Evolutionary conservation across 2,113 vertebrate genomes (phyloP).

Genomic region (Tupaia tana): DNA sequence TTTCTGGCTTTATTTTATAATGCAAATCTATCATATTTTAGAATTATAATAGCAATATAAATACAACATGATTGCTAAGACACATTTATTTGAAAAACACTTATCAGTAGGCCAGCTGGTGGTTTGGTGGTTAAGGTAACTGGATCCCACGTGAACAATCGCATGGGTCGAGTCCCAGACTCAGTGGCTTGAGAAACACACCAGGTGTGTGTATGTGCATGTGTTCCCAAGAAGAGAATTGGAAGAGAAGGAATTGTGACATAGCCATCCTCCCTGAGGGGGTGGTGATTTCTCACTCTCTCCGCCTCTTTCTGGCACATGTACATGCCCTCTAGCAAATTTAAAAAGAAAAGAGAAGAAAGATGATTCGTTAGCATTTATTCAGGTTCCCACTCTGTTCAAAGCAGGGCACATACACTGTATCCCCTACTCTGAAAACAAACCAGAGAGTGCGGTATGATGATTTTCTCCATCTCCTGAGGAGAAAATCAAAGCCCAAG

Average conservation of each 20-base stretch:
- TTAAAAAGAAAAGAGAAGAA: neutral
- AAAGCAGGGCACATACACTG: neutral
- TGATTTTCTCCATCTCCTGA: neutral
- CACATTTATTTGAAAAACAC: neutral
- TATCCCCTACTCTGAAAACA: neutral
- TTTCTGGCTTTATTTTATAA: slow-evolving; percentile 28
- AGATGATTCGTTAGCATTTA: neutral
- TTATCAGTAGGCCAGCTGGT: no score
- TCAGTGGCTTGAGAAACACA: no score
- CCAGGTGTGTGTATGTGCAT: no score
- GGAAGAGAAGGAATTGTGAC: no score
- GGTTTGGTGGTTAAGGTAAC: no score
- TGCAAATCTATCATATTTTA: neutral
- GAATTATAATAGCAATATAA: neutral
- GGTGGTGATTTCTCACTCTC: no score
- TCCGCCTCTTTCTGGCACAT: no score
- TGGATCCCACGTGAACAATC: no score
- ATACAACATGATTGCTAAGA: neutral
- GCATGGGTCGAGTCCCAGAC: no score
- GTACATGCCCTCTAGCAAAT: no score
- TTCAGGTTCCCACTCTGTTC: neutral
- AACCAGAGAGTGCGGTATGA: neutral
- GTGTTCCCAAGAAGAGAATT: no score
- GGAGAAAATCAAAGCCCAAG: slow-evolving; percentile 1
- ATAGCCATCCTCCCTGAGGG: no score